phyloP scores from a whole-genome alignment of 2,888 invertebrate genomes.

The Eledone cirrhosa region DNA sequence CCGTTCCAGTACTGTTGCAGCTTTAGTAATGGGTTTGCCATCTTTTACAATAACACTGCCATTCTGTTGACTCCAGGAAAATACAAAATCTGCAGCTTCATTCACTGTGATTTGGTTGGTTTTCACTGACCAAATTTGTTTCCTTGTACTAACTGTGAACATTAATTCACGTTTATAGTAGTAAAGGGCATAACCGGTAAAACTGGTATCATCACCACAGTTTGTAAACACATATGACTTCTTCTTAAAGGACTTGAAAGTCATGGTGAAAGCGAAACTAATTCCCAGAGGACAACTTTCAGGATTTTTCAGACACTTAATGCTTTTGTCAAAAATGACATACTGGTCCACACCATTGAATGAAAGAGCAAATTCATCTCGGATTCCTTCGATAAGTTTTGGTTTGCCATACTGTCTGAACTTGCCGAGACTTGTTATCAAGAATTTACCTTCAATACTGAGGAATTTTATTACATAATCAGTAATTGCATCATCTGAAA shows the following conservation, averaged over 20 bases:
- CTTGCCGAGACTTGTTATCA: not conserved
- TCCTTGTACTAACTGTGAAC: slow-evolving; percentile 35
- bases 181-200: slow-evolving; percentile 35
- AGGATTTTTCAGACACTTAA: slow-evolving; percentile 31
- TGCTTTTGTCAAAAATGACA: slow-evolving; percentile 6
- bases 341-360: slow-evolving; percentile 43
- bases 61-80: slow-evolving; percentile 35
- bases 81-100: slow-evolving; percentile 34
- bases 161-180: slow-evolving; percentile 30
- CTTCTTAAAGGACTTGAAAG: slow-evolving; percentile 32
- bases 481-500: slow-evolving; percentile 32
- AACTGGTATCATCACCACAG: slow-evolving; percentile 34
- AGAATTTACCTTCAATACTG: not conserved
- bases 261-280: slow-evolving; percentile 31
- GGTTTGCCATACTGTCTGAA: slow-evolving; percentile 39
- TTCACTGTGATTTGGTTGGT: slow-evolving; percentile 26
- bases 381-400: slow-evolving; percentile 29
- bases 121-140: slow-evolving; percentile 33
- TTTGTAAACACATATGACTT: slow-evolving; percentile 35
- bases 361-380: slow-evolving; percentile 34
- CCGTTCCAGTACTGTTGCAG: slow-evolving; percentile 23
- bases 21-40: slow-evolving; percentile 13
- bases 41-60: slow-evolving; percentile 32
- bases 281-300: slow-evolving; percentile 33
- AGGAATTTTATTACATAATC: slow-evolving; percentile 25